Evolutionary conservation across 1,140 invertebrate genomes (phyloP), one percentile per base, ranked within the genome.

Genomic region (Ridgeia piscesae): DNA sequence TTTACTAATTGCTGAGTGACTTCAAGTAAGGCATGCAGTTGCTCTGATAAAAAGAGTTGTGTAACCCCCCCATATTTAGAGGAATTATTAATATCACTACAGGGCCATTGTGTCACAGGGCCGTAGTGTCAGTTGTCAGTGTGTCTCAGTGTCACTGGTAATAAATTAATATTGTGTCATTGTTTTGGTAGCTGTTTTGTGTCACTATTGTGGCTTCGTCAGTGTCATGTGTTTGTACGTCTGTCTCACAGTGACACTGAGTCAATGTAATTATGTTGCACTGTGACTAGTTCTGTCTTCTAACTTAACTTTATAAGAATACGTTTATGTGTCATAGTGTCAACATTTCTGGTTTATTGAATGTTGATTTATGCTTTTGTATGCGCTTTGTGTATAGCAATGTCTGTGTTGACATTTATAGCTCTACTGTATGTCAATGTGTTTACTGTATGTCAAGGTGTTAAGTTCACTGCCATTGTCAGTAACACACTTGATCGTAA

Each of bases 381-480:
- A 42, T 42, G 11, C 27, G 58, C 58, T 77, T 2, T 77, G 17
- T 77, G 58, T 17, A 21, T 27, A 77, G 4, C 27, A 77, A 14
- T 77, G 58, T 77, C 27, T 77, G 58, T 77, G 58, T 77, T 11
- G 11, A 42, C 58, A 77, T 77, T 77, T 77, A 21, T 21, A 31
- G 58, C 58, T 77, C 2, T 77, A 77, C 58, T n/a, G 27, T 27
- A 21, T 77, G 58, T 77, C 58, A 77, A 77, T 77, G 58, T 21
- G 58, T 77, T 77, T n/a, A n/a, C n/a, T n/a, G 27, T 27, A 21
- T 77, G 58, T 77, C 58, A 77, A 77, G 11, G 58, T 21, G 58
- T 77, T 77, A 77, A 77, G 58, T 77, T 77, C 58, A 77, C 58
- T 77, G 58, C 58, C 58, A 77, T n/a, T 77, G 58, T 77, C 58